Conservation (phyloP, 1,140 invertebrate species). For the Drosophila sulfurigaster region DNA sequence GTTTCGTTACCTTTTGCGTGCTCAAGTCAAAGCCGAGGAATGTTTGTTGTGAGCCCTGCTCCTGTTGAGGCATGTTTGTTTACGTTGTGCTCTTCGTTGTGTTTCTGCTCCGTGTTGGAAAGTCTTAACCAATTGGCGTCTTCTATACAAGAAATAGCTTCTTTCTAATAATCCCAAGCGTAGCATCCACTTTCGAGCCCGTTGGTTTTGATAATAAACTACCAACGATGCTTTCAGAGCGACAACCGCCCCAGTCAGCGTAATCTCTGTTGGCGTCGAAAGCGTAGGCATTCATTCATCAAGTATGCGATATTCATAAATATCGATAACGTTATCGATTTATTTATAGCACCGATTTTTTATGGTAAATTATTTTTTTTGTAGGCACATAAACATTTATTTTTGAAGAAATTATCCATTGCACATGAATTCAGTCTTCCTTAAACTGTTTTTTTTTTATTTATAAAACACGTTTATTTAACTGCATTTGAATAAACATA, state of each 20-base stretch:
- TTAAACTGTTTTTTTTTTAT: too few relatives aligned
- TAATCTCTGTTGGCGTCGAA: constrained; percentile 1
- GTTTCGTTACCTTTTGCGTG: constrained; percentile 90
- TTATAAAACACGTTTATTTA: too few relatives aligned
- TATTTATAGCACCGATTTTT: too few relatives aligned
- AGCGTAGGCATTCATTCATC: constrained; percentile 8
- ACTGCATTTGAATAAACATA: too few relatives aligned
- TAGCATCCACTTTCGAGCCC: constrained; percentile 11
- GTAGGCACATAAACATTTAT: too few relatives aligned
- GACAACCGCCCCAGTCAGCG: not conserved
- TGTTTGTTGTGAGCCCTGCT: constrained; percentile 68
- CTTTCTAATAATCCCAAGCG: not conserved
- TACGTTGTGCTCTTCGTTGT: not conserved
- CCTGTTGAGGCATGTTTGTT: constrained; percentile 59
- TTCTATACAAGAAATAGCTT: not conserved
- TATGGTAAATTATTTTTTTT: too few relatives aligned
- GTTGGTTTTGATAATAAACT: constrained; percentile 30
- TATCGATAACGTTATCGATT: too few relatives aligned
- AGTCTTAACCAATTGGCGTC: not conserved
- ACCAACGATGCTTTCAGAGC: constrained; percentile 18
- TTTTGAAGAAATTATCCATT: too few relatives aligned
- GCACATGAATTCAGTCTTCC: too few relatives aligned
- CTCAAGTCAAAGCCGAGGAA: constrained; percentile 93
- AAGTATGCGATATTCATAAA: too few relatives aligned
- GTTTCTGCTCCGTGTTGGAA: constrained; percentile 12